Conservation (phyloP, 2,888 invertebrate species). For the Drosophila sordidula region DNA sequence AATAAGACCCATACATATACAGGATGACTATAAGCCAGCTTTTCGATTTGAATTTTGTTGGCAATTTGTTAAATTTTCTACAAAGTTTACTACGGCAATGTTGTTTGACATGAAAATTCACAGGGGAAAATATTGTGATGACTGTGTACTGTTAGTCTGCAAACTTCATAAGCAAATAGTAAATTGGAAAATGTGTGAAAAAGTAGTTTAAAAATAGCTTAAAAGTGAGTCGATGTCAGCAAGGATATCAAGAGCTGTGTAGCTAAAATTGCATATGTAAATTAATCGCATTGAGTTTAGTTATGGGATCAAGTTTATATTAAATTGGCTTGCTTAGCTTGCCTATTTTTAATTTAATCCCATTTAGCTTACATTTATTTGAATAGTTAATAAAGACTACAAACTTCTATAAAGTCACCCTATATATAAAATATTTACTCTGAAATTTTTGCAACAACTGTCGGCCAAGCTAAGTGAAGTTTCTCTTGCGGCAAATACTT, state of each 20-base stretch:
- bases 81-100: background rate
- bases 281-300: background rate
- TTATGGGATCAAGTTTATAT: background rate
- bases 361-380: background rate
- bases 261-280: background rate
- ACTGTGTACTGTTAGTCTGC: background rate
- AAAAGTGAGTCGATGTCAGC: background rate
- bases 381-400: background rate
- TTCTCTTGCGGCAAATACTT: background rate
- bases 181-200: constrained; percentile 3
- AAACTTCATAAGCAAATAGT: constrained; percentile 4
- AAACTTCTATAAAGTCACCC: constrained; percentile 2
- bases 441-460: constrained; percentile 13
- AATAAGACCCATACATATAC: constrained; percentile 10
- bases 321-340: background rate
- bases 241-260: background rate
- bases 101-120: too few species aligned
- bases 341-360: background rate
- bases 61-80: constrained; percentile 16
- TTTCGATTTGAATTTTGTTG: background rate
- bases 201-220: background rate
- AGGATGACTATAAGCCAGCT: constrained; percentile 20
- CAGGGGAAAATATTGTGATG: background rate
- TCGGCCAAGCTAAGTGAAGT: constrained; percentile 3
- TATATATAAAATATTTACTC: constrained; percentile 5